Conservation (phyloP, 2,888 invertebrate genomes). For the Lycia hirtaria region DNA sequence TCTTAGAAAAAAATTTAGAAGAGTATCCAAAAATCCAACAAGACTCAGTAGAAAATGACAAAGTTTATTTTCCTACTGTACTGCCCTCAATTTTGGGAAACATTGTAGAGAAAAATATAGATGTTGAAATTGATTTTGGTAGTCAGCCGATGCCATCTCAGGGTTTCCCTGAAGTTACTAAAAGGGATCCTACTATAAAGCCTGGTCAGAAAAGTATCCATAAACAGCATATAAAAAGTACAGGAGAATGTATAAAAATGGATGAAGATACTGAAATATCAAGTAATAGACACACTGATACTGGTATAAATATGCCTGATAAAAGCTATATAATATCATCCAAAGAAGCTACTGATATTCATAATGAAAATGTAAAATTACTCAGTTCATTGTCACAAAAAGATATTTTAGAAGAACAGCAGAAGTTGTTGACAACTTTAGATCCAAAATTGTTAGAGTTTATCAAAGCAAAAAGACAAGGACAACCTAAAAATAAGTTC, state of each 20-base stretch:
- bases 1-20: conserved; percentile 65
- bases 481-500: conserved; percentile 1
- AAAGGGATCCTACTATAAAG: conserved; percentile 60
- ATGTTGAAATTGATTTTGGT: conserved; percentile 47
- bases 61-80: conserved; percentile 78
- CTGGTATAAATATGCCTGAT: conserved; percentile 52
- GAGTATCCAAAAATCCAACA: conserved; percentile 33
- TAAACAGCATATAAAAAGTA: conserved; percentile 67
- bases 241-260: conserved; percentile 49
- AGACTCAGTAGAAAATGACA: conserved; percentile 62
- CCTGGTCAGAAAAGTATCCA: conserved; percentile 78
- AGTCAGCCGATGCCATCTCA: conserved; percentile 60
- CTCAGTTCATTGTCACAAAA: conserved; percentile 88
- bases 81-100: conserved; percentile 77
- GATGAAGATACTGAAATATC: conserved; percentile 56
- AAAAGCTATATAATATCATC: conserved; percentile 80
- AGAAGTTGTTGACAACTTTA: conserved; percentile 86
- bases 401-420: conserved; percentile 91
- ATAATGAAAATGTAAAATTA: conserved; percentile 89
- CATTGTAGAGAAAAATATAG: conserved; percentile 83
- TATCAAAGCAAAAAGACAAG: conserved; percentile 76
- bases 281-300: conserved; percentile 22
- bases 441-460: conserved; percentile 89
- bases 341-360: conserved; percentile 86
- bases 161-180: conserved; percentile 83